phyloP scores from a whole-genome alignment of 2,797 vertebrate species.

The Agapornis canus region DNA sequence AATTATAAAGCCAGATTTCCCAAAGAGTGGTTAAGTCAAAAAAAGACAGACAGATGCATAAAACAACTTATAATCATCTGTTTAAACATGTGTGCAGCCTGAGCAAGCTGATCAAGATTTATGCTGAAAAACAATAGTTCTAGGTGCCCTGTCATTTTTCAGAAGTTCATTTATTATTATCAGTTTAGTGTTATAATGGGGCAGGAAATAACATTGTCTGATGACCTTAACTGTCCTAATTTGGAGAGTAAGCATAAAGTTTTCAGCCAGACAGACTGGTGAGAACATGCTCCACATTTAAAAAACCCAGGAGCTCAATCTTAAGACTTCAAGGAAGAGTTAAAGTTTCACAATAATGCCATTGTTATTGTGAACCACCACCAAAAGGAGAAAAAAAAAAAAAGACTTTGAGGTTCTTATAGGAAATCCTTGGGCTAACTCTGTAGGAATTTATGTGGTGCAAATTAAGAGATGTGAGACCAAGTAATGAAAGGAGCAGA shows the following conservation, averaged over 20 bases:
- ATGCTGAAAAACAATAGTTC: background rate
- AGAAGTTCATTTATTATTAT: background rate
- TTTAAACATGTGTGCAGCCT: background rate
- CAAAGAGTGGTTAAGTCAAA: background rate
- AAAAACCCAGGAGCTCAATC: background rate
- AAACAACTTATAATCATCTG: background rate
- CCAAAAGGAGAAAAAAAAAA: background rate
- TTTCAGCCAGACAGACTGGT: background rate
- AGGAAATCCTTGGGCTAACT: background rate
- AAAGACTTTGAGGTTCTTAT: background rate
- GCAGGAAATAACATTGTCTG: background rate
- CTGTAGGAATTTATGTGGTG: background rate
- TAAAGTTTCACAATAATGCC: background rate
- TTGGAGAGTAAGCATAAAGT: background rate
- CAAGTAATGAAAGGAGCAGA: background rate
- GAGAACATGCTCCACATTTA: background rate
- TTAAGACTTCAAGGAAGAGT: background rate
- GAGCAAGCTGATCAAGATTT: background rate
- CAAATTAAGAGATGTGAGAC: background rate
- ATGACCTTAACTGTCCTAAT: background rate
- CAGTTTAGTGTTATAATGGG: background rate
- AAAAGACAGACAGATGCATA: background rate
- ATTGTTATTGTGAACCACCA: background rate
- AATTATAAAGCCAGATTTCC: background rate
- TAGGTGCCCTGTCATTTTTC: background rate